A percentile compares a stretch with the other conserved stretches of the same genome.
Evolutionary conservation across 2,797 vertebrate species (phyloP).

Genomic region (Lagocephalus sceleratus): DNA sequence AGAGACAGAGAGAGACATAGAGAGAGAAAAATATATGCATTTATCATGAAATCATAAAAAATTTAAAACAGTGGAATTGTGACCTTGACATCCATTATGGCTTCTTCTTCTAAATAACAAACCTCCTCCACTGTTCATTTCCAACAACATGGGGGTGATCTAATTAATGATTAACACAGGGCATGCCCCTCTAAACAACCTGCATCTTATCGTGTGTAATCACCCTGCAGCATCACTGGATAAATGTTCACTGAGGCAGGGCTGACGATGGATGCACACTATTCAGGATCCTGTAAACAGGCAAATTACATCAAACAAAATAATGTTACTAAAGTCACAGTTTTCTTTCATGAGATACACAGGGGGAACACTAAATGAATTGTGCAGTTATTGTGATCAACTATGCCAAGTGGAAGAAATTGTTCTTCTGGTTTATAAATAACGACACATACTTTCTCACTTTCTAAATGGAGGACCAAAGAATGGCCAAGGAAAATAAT

Average conservation of each 20-base stretch:
- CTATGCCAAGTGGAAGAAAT: conserved; percentile 66
- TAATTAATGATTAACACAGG: too few relatives aligned
- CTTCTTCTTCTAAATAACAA: too few relatives aligned
- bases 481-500: conserved; percentile 17
- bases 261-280: background rate
- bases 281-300: too few relatives aligned
- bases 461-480: conserved; percentile 44
- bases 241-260: background rate
- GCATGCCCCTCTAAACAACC: too few relatives aligned
- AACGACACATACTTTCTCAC: conserved; percentile 56
- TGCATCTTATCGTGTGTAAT: conserved; percentile 49
- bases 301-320: background rate
- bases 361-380: conserved; percentile 30
- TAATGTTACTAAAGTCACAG: background rate
- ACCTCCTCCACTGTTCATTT: too few relatives aligned
- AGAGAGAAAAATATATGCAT: too few relatives aligned
- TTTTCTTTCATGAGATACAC: background rate
- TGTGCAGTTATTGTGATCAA: conserved; percentile 54
- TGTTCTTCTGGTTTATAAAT: conserved; percentile 72
- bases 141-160: too few relatives aligned
- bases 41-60: too few relatives aligned
- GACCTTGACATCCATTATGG: too few relatives aligned
- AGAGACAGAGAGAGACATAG: too few relatives aligned
- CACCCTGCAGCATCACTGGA: conserved; percentile 34
- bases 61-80: too few relatives aligned